Conservation (phyloP, 1,140 invertebrate species). For the Hetaerina americana region DNA sequence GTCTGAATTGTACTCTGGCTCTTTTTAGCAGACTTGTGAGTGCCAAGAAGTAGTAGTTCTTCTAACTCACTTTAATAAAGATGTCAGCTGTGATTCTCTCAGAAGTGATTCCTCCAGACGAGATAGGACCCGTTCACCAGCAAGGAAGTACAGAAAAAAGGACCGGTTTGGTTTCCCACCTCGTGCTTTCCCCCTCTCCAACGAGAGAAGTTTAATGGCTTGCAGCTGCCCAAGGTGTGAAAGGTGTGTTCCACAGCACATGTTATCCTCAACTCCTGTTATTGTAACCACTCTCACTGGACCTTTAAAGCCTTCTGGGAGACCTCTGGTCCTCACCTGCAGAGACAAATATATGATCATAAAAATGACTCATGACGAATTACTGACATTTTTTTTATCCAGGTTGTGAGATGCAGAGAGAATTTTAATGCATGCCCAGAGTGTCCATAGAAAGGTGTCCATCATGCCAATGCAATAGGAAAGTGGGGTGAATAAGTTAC, state of each 20-base stretch:
- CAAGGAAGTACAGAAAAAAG: conserved; percentile 46
- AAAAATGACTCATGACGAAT: no score
- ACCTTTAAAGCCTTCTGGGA: conserved; percentile 62
- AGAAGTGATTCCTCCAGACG: conserved; percentile 43
- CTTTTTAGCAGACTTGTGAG: background rate
- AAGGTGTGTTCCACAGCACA: conserved; percentile 81
- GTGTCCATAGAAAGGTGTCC: no score
- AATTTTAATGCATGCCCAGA: no score
- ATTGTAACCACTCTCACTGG: conserved; percentile 60
- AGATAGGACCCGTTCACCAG: conserved; percentile 49
- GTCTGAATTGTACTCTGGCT: no score
- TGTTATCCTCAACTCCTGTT: conserved; percentile 54
- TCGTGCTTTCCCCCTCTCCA: conserved; percentile 51
- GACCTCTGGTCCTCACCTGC: conserved; percentile 44
- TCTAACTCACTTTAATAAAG: conserved; percentile 46
- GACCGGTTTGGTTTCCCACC: conserved; percentile 44
- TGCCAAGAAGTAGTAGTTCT: no score
- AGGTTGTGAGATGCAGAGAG: no score
- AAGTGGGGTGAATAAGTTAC: no score
- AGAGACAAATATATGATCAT: conserved; percentile 5
- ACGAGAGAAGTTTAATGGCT: conserved; percentile 48
- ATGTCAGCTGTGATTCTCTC: conserved; percentile 50
- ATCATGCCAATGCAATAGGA: no score
- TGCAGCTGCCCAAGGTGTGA: conserved; percentile 63
- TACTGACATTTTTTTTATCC: no score